phyloP scores from a whole-genome alignment of 1,140 invertebrate genomes.

The Druon quercuslanigerum region DNA sequence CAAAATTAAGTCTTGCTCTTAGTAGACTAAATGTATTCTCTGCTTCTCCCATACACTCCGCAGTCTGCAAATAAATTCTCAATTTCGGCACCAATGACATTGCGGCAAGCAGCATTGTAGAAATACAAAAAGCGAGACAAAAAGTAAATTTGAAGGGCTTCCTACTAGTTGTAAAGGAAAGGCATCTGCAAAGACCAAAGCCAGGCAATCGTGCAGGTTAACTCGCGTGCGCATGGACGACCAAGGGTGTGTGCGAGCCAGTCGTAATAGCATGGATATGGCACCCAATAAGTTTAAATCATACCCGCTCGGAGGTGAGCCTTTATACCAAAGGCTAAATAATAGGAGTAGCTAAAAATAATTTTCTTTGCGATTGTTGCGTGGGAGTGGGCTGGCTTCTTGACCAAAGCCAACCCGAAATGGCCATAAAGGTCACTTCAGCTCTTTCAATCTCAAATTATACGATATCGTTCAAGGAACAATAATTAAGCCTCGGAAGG shows the following conservation, averaged over 20 bases:
- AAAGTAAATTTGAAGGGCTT: slow-evolving; percentile 27
- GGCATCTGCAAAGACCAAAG: slow-evolving; percentile 1
- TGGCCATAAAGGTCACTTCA: not conserved
- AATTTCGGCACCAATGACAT: slow-evolving; percentile 15
- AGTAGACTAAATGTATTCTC: not conserved
- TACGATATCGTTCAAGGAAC: slow-evolving; percentile 36
- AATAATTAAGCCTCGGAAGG: slow-evolving; percentile 32
- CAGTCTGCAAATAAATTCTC: not conserved
- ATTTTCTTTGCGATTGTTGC: slow-evolving; percentile 44
- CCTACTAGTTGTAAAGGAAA: slow-evolving; percentile 26
- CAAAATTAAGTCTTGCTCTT: no score
- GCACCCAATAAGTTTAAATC: slow-evolving; percentile 74
- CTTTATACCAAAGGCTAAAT: slow-evolving; percentile 47
- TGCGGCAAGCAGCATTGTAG: slow-evolving; percentile 10
- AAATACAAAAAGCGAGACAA: not conserved
- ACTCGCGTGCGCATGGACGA: slow-evolving; percentile 46
- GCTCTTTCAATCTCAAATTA: not conserved
- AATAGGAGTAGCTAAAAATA: slow-evolving; percentile 58
- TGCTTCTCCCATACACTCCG: not conserved
- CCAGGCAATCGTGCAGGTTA: slow-evolving; percentile 21
- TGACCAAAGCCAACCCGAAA: not conserved
- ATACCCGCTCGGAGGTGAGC: slow-evolving; percentile 58
- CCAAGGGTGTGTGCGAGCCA: slow-evolving; percentile 51
- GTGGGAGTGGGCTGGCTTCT: slow-evolving; percentile 34
- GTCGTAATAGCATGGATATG: slow-evolving; percentile 63